Evolutionary conservation across 2,888 invertebrate species (phyloP).

Genomic region (Nephrotoma flavescens): DNA sequence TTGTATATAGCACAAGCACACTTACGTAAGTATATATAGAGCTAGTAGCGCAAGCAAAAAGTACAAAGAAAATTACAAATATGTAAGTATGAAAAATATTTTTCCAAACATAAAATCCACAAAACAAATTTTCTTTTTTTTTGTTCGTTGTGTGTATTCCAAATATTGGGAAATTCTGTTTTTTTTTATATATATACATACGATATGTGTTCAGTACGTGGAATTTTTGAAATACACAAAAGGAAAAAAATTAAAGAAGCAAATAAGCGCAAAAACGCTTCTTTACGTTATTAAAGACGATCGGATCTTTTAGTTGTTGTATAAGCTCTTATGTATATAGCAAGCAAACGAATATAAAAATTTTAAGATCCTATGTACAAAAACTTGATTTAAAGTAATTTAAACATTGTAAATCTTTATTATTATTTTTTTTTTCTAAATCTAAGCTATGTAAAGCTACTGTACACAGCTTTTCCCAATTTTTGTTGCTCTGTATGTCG

Average conservation of each 20-base stretch:
- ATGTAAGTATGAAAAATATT: neutral
- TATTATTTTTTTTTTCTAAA: neutral
- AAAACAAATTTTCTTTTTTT: neutral
- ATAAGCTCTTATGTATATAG: neutral
- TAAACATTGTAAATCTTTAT: neutral
- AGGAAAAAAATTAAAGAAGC: neutral
- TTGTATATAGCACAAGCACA: neutral
- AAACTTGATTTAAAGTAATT: neutral
- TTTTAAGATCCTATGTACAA: neutral
- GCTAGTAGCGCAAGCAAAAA: neutral
- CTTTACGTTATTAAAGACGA: neutral
- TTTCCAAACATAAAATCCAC: neutral
- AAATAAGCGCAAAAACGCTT: neutral
- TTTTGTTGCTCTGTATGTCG: neutral
- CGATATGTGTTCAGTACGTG: neutral
- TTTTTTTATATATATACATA: neutral
- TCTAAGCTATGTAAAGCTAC: neutral
- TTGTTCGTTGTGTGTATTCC: neutral
- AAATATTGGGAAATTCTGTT: neutral
- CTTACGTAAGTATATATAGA: neutral
- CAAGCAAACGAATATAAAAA: neutral
- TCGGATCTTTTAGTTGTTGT: no score
- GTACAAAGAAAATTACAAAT: neutral
- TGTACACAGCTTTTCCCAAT: neutral
- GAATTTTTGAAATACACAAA: neutral